These are phyloP conservation scores for Vanessa atalanta DNA, from an alignment of 1,140 invertebrate species.

Conservation along the genomic window DNA sequence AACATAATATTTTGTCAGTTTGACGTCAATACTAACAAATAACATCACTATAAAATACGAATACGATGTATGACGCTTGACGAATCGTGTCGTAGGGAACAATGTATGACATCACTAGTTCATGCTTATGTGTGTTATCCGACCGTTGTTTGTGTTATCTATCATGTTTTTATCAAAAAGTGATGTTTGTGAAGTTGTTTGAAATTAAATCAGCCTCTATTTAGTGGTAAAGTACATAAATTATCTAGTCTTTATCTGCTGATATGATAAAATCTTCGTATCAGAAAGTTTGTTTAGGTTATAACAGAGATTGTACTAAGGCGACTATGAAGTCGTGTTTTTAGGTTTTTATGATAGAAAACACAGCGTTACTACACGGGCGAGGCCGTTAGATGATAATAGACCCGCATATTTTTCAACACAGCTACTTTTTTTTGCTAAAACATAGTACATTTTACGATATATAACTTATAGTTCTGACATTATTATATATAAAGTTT, in stretches of 20 bases:
- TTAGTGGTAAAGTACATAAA: conserved; percentile 69
- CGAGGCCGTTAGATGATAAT: conserved; percentile 37
- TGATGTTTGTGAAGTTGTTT: conserved; percentile 72
- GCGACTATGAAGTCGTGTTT: conserved; percentile 64
- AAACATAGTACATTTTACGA: neutral
- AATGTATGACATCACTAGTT: conserved; percentile 51
- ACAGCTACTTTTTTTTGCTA: conserved; percentile 20
- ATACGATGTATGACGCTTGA: conserved; percentile 19
- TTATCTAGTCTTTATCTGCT: conserved; percentile 66
- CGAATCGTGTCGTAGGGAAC: conserved; percentile 32
- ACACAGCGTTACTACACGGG: conserved; percentile 31
- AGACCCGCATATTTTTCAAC: conserved; percentile 22
- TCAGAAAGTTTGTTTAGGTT: conserved; percentile 63
- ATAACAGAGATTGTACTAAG: conserved; percentile 47
- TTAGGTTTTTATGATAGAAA: conserved; percentile 66
- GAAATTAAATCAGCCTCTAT: conserved; percentile 60
- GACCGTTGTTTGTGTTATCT: conserved; percentile 74
- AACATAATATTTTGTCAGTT: conserved; percentile 14
- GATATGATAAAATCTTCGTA: conserved; percentile 50
- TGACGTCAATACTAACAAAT: conserved; percentile 7
- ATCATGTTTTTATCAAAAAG: conserved; percentile 80
- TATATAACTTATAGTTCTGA: conserved; percentile 5
- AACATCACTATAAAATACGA: conserved; percentile 29
- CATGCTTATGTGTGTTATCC: conserved; percentile 56
- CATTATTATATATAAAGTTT: conserved; percentile 10